These are phyloP conservation scores for Molorchus minor DNA, from an alignment of 2,888 invertebrate species.

Conservation along the genomic window DNA sequence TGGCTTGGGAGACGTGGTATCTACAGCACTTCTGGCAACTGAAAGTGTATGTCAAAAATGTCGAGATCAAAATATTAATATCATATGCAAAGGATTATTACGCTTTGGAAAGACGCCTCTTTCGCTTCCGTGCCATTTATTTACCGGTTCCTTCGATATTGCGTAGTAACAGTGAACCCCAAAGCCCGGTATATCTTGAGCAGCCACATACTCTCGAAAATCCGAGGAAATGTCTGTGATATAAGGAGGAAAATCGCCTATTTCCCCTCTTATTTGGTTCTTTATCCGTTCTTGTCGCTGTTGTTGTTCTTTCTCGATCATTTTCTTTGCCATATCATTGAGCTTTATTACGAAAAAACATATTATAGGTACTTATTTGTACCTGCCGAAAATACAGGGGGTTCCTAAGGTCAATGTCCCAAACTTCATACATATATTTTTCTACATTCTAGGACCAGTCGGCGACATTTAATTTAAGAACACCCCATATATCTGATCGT, in stretches of 20 bases:
- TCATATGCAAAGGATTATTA: conserved; percentile 14
- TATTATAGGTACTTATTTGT: too few relatives aligned
- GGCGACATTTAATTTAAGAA: too few relatives aligned
- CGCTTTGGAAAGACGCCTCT: conserved; percentile 57
- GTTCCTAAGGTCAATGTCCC: too few relatives aligned
- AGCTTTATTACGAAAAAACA: conserved; percentile 34
- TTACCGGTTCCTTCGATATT: conserved; percentile 61
- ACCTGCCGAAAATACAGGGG: conserved; percentile 3
- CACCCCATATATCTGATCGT: too few relatives aligned
- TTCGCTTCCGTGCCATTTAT: conserved; percentile 59
- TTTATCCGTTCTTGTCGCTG: conserved; percentile 42
- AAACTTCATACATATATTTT: too few relatives aligned
- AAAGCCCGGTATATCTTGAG: conserved; percentile 64
- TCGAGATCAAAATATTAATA: background rate
- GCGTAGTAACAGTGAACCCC: conserved; percentile 66
- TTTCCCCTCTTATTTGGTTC: conserved; percentile 47
- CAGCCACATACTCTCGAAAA: conserved; percentile 62
- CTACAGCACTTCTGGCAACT: conserved; percentile 43
- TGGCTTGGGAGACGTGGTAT: conserved; percentile 33
- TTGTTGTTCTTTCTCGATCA: conserved; percentile 53
- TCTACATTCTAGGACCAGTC: too few relatives aligned
- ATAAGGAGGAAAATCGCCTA: conserved; percentile 54
- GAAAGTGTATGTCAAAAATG: conserved; percentile 16
- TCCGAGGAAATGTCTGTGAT: conserved; percentile 60
- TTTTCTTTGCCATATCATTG: conserved; percentile 55